Evolutionary conservation across 2,113 vertebrate species (phyloP).

Genomic region (Platycercus adscitus): DNA sequence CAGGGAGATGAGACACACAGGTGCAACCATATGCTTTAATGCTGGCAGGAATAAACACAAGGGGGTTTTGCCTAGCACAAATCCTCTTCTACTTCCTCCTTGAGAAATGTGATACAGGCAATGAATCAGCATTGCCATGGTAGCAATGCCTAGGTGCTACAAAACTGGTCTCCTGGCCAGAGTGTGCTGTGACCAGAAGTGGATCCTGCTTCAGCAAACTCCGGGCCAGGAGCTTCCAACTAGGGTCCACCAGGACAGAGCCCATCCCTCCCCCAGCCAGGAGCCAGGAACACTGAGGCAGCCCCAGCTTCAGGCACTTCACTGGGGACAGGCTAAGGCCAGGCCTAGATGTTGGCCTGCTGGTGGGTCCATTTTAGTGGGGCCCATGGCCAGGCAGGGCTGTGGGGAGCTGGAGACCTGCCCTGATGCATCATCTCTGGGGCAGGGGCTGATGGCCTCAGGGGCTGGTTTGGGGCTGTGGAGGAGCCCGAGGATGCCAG

Average conservation of each 20-base stretch:
- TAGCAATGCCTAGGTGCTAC: background rate
- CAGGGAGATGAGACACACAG: background rate
- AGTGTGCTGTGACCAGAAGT: background rate
- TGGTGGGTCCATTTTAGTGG: background rate
- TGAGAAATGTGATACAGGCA: background rate
- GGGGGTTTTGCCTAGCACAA: background rate
- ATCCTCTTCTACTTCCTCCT: background rate
- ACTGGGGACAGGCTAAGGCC: background rate
- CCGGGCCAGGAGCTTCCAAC: background rate
- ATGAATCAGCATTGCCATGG: background rate
- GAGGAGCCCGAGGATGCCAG: background rate
- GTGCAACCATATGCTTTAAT: background rate
- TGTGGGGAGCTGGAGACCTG: fast-evolving
- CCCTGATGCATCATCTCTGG: background rate
- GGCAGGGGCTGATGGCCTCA: background rate
- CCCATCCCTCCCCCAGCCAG: fast-evolving
- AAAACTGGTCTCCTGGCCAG: background rate
- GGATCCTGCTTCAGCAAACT: background rate
- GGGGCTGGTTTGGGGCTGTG: fast-evolving
- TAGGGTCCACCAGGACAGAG: background rate
- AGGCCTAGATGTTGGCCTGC: fast-evolving
- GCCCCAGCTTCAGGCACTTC: fast-evolving
- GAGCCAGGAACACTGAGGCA: background rate
- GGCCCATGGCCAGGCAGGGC: fast-evolving
- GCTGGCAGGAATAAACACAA: background rate